A percentile compares a stretch with the other conserved stretches of the same genome.
phyloP scores from a whole-genome alignment of 2,888 invertebrate species.

The Aethes cnicana region DNA sequence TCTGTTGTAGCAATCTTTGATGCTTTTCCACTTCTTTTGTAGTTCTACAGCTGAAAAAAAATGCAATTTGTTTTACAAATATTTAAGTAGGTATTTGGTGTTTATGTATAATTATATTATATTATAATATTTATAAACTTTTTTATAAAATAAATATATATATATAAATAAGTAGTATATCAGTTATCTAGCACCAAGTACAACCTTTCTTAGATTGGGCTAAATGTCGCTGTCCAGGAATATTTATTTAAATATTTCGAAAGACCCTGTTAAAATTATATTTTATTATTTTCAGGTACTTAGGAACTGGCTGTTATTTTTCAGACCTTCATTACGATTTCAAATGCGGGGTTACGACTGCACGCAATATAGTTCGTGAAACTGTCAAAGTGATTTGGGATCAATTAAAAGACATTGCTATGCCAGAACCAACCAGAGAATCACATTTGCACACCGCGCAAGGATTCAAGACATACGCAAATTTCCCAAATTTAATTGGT shows the following conservation, averaged over 20 bases:
- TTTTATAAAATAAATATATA: no score
- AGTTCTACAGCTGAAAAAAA: background rate
- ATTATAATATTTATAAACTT: no score
- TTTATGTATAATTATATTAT: no score
- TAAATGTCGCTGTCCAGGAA: no score
- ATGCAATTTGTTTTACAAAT: background rate
- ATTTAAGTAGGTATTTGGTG: no score
- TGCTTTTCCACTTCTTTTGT: slow-evolving; percentile 12
- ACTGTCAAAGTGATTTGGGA: background rate
- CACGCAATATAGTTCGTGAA: background rate
- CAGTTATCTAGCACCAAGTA: no score
- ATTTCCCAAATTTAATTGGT: slow-evolving; percentile 7
- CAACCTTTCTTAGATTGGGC: no score
- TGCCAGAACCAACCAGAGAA: slow-evolving; percentile 6
- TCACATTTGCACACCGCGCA: background rate
- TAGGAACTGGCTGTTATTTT: background rate
- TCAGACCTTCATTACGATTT: background rate
- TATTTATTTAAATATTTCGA: no score
- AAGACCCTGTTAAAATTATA: no score
- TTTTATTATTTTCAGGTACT: background rate
- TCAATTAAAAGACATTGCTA: background rate
- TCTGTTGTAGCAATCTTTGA: slow-evolving; percentile 2
- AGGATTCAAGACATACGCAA: background rate
- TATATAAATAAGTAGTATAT: no score
- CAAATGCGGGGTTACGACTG: background rate